These are phyloP conservation scores for Pseudomyrmex sp. DNA, from an alignment of 1,140 invertebrate species.

Conservation along the genomic window DNA sequence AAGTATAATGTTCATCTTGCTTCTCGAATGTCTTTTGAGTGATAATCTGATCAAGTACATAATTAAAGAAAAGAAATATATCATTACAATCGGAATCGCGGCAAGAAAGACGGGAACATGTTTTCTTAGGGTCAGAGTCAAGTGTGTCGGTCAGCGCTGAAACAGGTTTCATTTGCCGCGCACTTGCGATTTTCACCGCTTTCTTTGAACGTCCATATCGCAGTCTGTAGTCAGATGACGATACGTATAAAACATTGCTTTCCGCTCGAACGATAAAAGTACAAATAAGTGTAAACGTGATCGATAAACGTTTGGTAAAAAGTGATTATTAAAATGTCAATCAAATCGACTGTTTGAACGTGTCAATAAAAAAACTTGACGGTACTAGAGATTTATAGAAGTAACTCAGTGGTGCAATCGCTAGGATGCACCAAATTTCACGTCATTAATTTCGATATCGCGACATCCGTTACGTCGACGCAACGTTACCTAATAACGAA, in stretches of 20 bases:
- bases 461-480: neutral
- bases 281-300: too few relatives aligned
- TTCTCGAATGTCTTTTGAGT: neutral
- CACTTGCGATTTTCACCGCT: conserved; percentile 76
- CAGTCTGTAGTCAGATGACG: neutral
- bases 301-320: too few relatives aligned
- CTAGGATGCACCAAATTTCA: conserved; percentile 24
- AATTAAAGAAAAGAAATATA: neutral
- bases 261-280: too few relatives aligned
- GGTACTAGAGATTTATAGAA: too few relatives aligned
- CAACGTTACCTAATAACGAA: conserved; percentile 64
- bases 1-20: neutral
- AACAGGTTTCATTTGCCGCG: conserved; percentile 72
- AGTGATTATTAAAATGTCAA: too few relatives aligned
- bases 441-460: neutral
- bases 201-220: conserved; percentile 69
- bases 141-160: conserved; percentile 42
- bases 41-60: neutral
- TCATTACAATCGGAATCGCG: conserved; percentile 9
- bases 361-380: too few relatives aligned
- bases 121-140: conserved; percentile 54
- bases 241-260: neutral
- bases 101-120: conserved; percentile 15
- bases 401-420: conserved; percentile 17
- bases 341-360: too few relatives aligned